phyloP scores from a whole-genome alignment of 2,797 vertebrate genomes.

The Linurgus olivaceus region DNA sequence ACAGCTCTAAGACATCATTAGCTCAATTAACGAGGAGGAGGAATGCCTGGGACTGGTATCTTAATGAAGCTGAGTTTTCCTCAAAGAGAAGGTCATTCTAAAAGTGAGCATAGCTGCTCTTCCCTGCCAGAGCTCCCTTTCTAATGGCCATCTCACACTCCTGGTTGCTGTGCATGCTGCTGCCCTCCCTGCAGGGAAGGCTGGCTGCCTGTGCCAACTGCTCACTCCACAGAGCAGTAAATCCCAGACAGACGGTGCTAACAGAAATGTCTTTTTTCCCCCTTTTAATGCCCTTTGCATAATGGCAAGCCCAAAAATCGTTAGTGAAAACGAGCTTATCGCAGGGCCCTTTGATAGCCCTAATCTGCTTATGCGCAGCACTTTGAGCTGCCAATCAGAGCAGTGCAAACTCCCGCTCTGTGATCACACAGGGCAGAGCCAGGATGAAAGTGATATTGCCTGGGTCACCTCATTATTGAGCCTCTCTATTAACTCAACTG shows the following conservation, averaged over 20 bases:
- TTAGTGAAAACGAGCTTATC: conserved; percentile 71
- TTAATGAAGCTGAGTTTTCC: conserved; percentile 46
- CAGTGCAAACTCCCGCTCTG: conserved; percentile 40
- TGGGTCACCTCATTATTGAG: conserved; percentile 64
- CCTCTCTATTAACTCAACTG: conserved; percentile 23
- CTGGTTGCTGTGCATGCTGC: neutral
- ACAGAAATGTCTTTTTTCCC: conserved; percentile 43
- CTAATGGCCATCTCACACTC: conserved; percentile 37
- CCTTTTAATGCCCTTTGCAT: conserved; percentile 69
- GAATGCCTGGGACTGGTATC: conserved; percentile 21
- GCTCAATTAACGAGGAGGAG: conserved; percentile 33
- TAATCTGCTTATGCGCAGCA: conserved; percentile 69
- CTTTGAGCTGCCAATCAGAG: conserved; percentile 68
- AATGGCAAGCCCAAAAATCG: conserved; percentile 62
- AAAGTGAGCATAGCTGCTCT: conserved; percentile 13
- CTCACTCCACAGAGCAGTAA: conserved; percentile 38
- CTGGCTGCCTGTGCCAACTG: conserved; percentile 43
- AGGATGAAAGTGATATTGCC: conserved; percentile 62
- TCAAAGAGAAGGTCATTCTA: conserved; percentile 56
- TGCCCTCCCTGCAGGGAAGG: conserved; percentile 16
- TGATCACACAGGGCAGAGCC: conserved; percentile 35
- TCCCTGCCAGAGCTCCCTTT: conserved; percentile 17
- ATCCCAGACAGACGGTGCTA: conserved; percentile 63
- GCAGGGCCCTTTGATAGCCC: conserved; percentile 65
- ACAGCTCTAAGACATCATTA: conserved; percentile 23